phyloP scores from a whole-genome alignment of 2,888 invertebrate genomes.

The Galerucella calmariensis region DNA sequence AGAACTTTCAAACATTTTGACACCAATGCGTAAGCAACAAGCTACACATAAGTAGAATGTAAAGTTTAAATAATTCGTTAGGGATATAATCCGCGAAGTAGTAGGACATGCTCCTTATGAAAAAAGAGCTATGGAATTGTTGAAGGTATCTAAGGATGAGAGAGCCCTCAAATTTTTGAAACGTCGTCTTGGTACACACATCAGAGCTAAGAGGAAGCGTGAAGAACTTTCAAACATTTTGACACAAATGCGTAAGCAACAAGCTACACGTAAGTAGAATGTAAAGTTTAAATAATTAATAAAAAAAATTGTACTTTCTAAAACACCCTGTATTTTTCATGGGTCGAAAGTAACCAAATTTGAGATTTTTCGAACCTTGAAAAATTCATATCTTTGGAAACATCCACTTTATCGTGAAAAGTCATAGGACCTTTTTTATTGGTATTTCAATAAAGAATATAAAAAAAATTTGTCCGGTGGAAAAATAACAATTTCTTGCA shows the following conservation, averaged over 20 bases:
- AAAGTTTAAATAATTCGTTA: slow-evolving; percentile 66
- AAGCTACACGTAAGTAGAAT: slow-evolving; percentile 70
- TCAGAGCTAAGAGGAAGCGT: slow-evolving; percentile 99
- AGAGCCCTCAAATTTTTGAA: slow-evolving; percentile 98
- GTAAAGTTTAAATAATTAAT: slow-evolving; percentile 15
- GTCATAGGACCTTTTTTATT: too few relatives aligned
- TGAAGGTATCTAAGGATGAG: slow-evolving; percentile 97
- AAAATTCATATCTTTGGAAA: too few relatives aligned
- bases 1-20: slow-evolving; percentile 94
- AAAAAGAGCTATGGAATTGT: slow-evolving; percentile 97
- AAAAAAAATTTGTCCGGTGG: too few relatives aligned
- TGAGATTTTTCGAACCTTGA: too few relatives aligned
- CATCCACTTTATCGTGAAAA: too few relatives aligned
- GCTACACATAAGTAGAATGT: slow-evolving; percentile 70
- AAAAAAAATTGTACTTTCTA: too few relatives aligned
- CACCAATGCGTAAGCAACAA: slow-evolving; percentile 94
- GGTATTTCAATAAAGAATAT: too few relatives aligned
- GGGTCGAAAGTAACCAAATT: too few relatives aligned
- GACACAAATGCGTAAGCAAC: slow-evolving; percentile 96
- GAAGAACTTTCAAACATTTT: slow-evolving; percentile 97
- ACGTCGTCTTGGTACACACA: slow-evolving; percentile 95
- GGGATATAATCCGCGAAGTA: slow-evolving; percentile 96
- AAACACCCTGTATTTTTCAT: too few relatives aligned
- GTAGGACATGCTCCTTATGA: slow-evolving; percentile 99
- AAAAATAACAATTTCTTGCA: too few relatives aligned